Conservation (phyloP, 1,140 invertebrate species). For the Arion vulgaris region DNA sequence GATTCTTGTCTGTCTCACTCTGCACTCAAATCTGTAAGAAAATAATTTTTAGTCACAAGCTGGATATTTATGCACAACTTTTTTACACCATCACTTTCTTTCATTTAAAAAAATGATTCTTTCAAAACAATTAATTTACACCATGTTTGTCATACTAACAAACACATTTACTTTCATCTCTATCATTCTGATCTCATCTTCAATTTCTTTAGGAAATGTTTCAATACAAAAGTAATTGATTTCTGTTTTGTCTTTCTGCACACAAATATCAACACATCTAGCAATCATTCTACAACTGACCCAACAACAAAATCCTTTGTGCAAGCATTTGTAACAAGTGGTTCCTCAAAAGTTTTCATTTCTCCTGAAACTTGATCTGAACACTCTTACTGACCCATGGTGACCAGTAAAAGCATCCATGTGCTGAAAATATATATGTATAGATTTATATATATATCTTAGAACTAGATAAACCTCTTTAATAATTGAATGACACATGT, state of each 20-base stretch:
- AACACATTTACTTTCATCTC: no score
- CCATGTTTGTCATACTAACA: not conserved
- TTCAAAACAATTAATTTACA: not conserved
- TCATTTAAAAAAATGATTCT: not conserved
- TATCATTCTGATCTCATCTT: not conserved
- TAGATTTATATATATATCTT: not conserved
- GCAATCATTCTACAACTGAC: constrained; percentile 48
- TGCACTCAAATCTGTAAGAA: constrained; percentile 21
- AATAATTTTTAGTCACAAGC: not conserved
- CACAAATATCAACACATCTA: not conserved
- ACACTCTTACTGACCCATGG: constrained; percentile 69
- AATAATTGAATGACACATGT: constrained; percentile 37
- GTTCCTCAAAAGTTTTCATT: constrained; percentile 23
- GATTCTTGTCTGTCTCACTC: constrained; percentile 8
- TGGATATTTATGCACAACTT: not conserved
- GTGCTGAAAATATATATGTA: constrained; percentile 22
- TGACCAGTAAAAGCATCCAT: constrained; percentile 68
- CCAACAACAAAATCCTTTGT: constrained; percentile 52
- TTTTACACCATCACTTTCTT: not conserved
- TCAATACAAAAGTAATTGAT: not conserved
- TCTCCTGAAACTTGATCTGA: constrained; percentile 48
- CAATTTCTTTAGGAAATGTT: not conserved
- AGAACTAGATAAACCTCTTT: not conserved
- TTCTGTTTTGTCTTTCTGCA: not conserved
- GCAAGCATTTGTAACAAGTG: constrained; percentile 69